A percentile compares a stretch with the other conserved stretches of the same genome.
These are phyloP conservation scores for Hemiprocne comata DNA, from an alignment of 2,113 vertebrate genomes.

Conservation along the genomic window DNA sequence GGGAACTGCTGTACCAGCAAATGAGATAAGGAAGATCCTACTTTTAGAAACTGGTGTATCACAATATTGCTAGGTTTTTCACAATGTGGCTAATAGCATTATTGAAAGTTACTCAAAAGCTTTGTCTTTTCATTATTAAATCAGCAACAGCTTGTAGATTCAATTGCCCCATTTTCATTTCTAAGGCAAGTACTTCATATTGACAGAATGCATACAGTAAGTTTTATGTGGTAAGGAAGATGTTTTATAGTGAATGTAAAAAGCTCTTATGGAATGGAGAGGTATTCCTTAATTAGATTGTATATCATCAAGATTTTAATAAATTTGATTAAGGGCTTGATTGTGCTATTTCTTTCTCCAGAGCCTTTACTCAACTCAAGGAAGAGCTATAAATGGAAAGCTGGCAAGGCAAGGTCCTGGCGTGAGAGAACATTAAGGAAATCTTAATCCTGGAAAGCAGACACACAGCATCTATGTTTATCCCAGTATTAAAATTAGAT, in stretches of 20 bases:
- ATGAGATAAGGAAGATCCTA: not conserved
- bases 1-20: slow-evolving; percentile 27
- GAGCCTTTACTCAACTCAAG: not conserved
- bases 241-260: slow-evolving; percentile 58
- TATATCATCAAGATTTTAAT: slow-evolving; percentile 54
- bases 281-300: slow-evolving; percentile 43
- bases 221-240: slow-evolving; percentile 43
- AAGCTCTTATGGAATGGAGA: slow-evolving; percentile 25
- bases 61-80: not conserved
- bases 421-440: not conserved
- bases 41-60: not conserved
- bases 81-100: not conserved
- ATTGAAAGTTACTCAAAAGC: not conserved
- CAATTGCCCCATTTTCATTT: slow-evolving; percentile 50
- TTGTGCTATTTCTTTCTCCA: not conserved
- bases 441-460: not conserved
- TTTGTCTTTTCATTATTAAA: slow-evolving; percentile 53
- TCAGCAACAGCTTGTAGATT: not conserved
- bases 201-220: not conserved
- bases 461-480: not conserved
- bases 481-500: not conserved
- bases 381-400: not conserved
- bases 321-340: slow-evolving; percentile 33
- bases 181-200: not conserved
- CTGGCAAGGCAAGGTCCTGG: not conserved